Evolutionary conservation across 2,113 vertebrate species (phyloP).

Genomic region (Merops nubicus): DNA sequence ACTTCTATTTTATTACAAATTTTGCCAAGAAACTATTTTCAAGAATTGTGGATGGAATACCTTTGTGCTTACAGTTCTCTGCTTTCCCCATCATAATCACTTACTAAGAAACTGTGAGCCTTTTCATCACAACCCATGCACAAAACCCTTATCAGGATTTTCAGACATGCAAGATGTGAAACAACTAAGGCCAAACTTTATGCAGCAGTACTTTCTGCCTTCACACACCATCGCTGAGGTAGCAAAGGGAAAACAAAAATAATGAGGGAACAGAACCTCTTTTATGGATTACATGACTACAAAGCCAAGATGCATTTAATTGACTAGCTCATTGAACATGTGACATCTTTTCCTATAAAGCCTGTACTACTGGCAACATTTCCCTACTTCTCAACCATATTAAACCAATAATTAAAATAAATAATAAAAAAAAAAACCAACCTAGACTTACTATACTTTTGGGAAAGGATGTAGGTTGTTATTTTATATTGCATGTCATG

Average conservation of each 20-base stretch:
- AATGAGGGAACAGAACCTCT: constrained; percentile 14
- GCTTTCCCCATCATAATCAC: neutral
- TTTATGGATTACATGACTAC: constrained; percentile 49
- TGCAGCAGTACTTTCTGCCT: constrained; percentile 1
- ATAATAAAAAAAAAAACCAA: neutral
- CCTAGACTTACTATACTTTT: neutral
- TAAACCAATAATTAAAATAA: neutral
- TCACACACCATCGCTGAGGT: constrained; percentile 20
- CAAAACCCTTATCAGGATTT: neutral
- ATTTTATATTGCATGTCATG: neutral
- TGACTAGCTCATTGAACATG: constrained; percentile 12
- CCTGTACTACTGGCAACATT: constrained; percentile 17
- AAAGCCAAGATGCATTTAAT: constrained; percentile 9
- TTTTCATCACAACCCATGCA: neutral
- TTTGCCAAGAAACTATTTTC: constrained; percentile 13
- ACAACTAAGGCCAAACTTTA: constrained; percentile 16
- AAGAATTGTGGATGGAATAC: neutral
- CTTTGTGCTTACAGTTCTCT: neutral
- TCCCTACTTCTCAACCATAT: constrained; percentile 27
- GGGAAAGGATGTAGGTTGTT: neutral
- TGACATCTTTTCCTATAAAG: constrained; percentile 14
- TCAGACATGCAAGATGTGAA: constrained; percentile 1
- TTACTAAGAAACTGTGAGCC: neutral
- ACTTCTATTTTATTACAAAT: neutral
- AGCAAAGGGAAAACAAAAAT: constrained; percentile 25